phyloP scores from a whole-genome alignment of 2,888 invertebrate genomes.

The Andrena flavipes region DNA sequence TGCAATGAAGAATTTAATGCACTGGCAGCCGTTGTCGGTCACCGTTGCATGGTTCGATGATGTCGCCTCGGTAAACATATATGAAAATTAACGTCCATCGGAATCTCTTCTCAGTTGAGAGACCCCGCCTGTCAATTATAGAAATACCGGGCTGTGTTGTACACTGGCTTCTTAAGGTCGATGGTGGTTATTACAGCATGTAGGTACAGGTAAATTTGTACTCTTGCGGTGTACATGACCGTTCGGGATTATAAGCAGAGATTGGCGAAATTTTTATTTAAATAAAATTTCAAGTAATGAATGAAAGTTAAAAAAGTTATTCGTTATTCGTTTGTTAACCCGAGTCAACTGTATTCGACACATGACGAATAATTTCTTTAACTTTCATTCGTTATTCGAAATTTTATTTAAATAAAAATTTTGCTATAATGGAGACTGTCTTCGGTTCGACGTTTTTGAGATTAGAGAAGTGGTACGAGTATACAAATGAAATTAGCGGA shows the following conservation, averaged over 20 bases:
- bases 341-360: no score
- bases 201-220: constrained; percentile 31
- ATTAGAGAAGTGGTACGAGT: no score
- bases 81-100: constrained; percentile 18
- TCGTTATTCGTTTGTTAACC: no score
- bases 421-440: no score
- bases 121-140: constrained; percentile 52
- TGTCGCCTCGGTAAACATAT: not conserved
- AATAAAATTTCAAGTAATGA: no score
- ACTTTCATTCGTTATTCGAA: no score
- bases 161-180: constrained; percentile 20
- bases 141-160: constrained; percentile 23
- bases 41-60: constrained; percentile 3
- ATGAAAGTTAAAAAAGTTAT: no score
- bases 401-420: no score
- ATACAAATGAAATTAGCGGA: no score
- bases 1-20: constrained; percentile 54
- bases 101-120: not conserved
- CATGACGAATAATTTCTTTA: no score
- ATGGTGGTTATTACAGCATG: constrained; percentile 47
- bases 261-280: no score
- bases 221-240: constrained; percentile 11
- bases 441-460: no score
- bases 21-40: constrained; percentile 52
- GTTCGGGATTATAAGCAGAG: not conserved